Evolutionary conservation across 2,888 invertebrate species (phyloP), one percentile per base, ranked within the genome.

Genomic region (Oscheius sp.): DNA sequence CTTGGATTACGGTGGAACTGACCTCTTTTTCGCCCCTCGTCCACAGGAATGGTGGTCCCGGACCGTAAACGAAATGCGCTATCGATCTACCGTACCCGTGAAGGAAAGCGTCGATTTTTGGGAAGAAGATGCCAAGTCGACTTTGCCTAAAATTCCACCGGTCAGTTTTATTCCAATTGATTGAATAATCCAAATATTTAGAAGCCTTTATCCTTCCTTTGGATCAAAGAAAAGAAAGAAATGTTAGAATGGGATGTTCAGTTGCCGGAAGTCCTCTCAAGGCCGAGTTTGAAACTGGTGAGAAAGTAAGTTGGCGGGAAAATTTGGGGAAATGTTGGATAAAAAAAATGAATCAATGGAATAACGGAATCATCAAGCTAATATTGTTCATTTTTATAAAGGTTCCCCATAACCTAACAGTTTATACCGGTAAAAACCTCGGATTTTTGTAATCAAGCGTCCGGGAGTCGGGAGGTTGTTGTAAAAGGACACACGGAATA

Each of bases 1-100:
- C 1, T 70, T 86, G 35, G 86, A 86, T 69, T 82, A 86, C 59
- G 86, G 86, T 41, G 86, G 86, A 29, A 77, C 77, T 23, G 72
- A 55, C 0, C 43, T 72, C 9, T 83, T 82, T 49, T 78, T 80
- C 52, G 73, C 76, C 1, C 69, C 75, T 35, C 75, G 75, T 23
- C 79, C 76, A 29, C 75, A 64, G 13, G 85, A 78, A 58, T 85
- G 81, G 82, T 75, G 69, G 45, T 69, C 63, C 21, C 46, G 64
- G 18, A 69, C 78, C 7, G 41, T 64, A 49, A 77, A 76, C 18
- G 76, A 77, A 55, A 76, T 79, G 76, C 56, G 68, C 16, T 79
- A 76, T 43, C 52, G 23, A 6, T 9, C 77, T n/a, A 72, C 61
- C 35, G 35, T 35, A 35, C 35, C 35, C 35, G 35, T 9, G 9